A percentile compares a stretch with the other conserved stretches of the same genome.
Conservation (phyloP, 2,797 vertebrate genomes). For the Heterohyrax brucei region DNA sequence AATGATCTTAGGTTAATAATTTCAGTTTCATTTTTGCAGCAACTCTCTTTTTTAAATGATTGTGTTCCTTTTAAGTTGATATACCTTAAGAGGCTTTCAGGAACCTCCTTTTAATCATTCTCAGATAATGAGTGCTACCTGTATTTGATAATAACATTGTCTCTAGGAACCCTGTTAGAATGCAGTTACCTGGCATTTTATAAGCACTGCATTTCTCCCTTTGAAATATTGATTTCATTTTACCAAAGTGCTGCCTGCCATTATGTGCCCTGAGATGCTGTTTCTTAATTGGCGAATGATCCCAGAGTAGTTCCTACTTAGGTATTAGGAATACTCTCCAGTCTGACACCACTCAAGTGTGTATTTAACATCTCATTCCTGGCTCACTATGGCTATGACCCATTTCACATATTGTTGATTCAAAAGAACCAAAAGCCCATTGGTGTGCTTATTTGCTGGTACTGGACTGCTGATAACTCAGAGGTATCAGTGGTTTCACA, state of each 20-base stretch:
- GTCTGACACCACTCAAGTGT: background rate
- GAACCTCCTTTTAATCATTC: slow-evolving; percentile 26
- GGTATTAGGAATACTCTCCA: background rate
- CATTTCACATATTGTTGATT: slow-evolving; percentile 68
- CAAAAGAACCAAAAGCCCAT: slow-evolving; percentile 59
- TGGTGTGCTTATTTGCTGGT: slow-evolving; percentile 51
- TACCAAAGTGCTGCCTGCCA: background rate
- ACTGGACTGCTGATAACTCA: slow-evolving; percentile 51
- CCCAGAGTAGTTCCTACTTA: slow-evolving; percentile 5
- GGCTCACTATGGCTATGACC: slow-evolving; percentile 36
- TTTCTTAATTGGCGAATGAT: slow-evolving; percentile 53
- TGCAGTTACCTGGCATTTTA: background rate
- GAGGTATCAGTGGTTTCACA: slow-evolving; percentile 43
- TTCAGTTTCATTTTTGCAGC: slow-evolving; percentile 23
- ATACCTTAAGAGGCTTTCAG: slow-evolving; percentile 1
- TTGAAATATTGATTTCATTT: slow-evolving; percentile 80
- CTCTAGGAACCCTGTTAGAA: slow-evolving; percentile 8
- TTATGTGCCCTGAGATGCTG: background rate
- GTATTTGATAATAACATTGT: background rate
- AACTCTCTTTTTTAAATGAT: slow-evolving; percentile 41
- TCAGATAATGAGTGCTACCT: background rate
- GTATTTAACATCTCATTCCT: background rate
- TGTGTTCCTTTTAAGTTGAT: slow-evolving; percentile 44
- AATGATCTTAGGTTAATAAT: slow-evolving; percentile 30
- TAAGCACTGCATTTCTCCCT: slow-evolving; percentile 10